These are phyloP conservation scores for Chinchilla lanigera DNA, from an alignment of 2,113 vertebrate species.

Conservation along the genomic window DNA sequence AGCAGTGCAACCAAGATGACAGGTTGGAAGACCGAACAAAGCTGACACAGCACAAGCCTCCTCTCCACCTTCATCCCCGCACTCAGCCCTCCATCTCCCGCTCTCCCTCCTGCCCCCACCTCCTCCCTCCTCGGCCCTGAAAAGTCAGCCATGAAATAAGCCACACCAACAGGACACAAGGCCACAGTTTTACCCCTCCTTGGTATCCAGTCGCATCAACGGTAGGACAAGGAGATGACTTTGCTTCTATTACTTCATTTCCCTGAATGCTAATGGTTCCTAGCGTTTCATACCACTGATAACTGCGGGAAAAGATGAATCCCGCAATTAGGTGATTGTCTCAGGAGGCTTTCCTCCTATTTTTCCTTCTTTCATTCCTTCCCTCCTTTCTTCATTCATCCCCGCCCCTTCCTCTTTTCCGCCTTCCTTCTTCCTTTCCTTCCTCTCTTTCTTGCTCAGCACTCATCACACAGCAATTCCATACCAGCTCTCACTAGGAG, in stretches of 20 bases:
- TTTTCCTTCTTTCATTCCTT: background rate
- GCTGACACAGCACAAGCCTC: conserved; percentile 71
- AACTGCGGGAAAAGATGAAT: background rate
- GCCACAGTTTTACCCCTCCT: background rate
- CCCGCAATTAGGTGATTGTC: background rate
- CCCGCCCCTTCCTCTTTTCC: background rate
- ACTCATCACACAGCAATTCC: background rate
- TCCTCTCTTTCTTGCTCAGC: background rate
- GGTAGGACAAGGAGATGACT: background rate
- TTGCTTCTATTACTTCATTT: background rate
- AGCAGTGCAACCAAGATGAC: conserved; percentile 76
- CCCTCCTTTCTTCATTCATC: background rate
- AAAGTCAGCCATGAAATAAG: background rate
- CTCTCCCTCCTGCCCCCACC: accelerated
- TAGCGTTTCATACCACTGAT: background rate
- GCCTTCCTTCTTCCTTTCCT: too few relatives aligned
- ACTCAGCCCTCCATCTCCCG: too few relatives aligned
- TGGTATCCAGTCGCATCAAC: background rate
- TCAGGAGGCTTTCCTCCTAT: background rate
- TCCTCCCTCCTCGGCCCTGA: background rate
- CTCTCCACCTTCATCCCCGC: background rate
- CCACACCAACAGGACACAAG: background rate
- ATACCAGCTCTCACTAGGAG: background rate
- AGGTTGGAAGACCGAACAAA: conserved; percentile 70
- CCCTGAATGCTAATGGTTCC: background rate